These are phyloP conservation scores for Chelmon rostratus DNA, from an alignment of 2,797 vertebrate species.

Conservation along the genomic window DNA sequence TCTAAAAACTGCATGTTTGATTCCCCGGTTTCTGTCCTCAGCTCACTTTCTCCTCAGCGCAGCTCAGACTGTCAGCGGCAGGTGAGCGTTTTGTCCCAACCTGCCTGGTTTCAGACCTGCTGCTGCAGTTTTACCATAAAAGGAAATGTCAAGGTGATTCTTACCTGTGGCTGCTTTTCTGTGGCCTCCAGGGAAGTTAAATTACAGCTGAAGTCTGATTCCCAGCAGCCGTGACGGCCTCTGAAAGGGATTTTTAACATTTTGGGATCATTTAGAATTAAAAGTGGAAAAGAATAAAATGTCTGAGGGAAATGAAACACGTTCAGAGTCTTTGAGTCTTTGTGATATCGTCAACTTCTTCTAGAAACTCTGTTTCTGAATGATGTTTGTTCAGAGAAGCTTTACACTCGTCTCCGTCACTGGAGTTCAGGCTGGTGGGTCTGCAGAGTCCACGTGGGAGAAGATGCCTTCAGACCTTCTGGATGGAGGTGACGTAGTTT, in stretches of 20 bases:
- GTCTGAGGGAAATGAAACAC: not conserved
- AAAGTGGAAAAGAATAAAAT: not conserved
- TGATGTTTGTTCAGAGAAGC: too few relatives aligned
- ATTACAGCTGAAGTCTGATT: not conserved
- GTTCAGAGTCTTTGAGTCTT: not conserved
- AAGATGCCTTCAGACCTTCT: too few relatives aligned
- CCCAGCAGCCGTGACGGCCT: not conserved
- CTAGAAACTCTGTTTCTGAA: too few relatives aligned
- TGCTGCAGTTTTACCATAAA: constrained; percentile 1
- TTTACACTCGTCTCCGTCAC: too few relatives aligned
- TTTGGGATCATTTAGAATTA: not conserved
- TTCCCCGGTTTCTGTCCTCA: not conserved
- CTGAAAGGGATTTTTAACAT: not conserved
- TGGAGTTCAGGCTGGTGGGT: too few relatives aligned
- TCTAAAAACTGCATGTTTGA: too few relatives aligned
- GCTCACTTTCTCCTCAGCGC: not conserved
- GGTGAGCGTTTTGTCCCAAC: not conserved
- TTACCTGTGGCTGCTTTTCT: not conserved
- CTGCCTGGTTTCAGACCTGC: not conserved
- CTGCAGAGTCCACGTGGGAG: too few relatives aligned
- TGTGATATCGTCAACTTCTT: too few relatives aligned
- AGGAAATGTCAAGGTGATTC: constrained; percentile 5
- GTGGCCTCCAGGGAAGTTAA: not conserved
- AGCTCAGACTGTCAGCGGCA: not conserved
- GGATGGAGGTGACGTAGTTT: too few relatives aligned